These are phyloP conservation scores for Argyrosomus regius DNA, from an alignment of 2,797 vertebrate genomes.

Conservation along the genomic window DNA sequence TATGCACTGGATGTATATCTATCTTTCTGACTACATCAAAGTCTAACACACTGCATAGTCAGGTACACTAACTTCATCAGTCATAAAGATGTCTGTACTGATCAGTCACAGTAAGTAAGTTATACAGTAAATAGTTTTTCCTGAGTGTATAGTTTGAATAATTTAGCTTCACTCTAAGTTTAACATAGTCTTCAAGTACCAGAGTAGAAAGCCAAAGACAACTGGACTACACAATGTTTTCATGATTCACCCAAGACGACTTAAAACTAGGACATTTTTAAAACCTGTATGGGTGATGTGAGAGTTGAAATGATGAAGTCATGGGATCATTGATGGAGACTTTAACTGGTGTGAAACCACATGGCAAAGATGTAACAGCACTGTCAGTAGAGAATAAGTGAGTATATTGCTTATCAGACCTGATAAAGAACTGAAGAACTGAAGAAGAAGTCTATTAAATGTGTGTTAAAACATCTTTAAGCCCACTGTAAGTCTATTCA, in stretches of 20 bases:
- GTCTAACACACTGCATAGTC: neutral
- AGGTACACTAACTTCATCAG: neutral
- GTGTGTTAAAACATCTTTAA: neutral
- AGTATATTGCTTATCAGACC: neutral
- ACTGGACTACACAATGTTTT: neutral
- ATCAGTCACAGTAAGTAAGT: neutral
- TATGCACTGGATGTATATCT: neutral
- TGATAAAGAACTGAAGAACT: neutral
- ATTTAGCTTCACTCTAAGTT: neutral
- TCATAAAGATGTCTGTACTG: neutral
- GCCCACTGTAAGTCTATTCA: neutral
- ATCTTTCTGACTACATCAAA: constrained; percentile 4
- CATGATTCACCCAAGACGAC: neutral
- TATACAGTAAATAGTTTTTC: neutral
- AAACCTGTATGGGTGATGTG: neutral
- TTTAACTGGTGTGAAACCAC: constrained; percentile 26
- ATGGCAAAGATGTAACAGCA: neutral
- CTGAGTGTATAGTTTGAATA: neutral
- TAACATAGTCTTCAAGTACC: neutral
- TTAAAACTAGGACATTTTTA: neutral
- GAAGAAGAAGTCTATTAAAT: neutral
- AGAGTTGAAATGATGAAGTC: constrained; percentile 7
- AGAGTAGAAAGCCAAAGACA: neutral
- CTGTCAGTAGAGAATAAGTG: neutral
- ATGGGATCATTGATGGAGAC: neutral